Conservation (phyloP, 2,113 vertebrate genomes). For the Trinectes maculatus region DNA sequence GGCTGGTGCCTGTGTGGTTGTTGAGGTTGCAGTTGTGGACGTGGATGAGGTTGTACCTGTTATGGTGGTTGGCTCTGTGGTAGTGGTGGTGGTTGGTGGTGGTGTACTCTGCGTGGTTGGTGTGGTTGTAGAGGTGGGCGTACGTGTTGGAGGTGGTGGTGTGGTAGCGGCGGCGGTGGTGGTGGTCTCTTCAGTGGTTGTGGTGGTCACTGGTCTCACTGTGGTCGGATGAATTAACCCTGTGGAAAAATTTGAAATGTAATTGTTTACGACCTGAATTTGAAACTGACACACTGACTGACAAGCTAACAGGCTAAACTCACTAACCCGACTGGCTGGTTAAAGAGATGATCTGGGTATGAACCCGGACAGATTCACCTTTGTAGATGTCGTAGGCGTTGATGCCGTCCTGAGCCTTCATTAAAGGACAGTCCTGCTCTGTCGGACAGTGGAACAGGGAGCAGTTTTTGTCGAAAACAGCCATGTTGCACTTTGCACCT, state of each 20-base stretch:
- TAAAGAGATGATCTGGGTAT: no score
- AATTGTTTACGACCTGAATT: background rate
- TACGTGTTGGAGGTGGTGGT: background rate
- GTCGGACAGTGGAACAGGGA: slow-evolving; percentile 79
- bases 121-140: slow-evolving; percentile 8
- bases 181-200: slow-evolving; percentile 1
- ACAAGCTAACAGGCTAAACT: background rate
- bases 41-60: slow-evolving; percentile 16
- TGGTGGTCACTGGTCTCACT: slow-evolving; percentile 22
- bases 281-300: background rate
- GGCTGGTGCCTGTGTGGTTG: background rate
- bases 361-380: slow-evolving; percentile 54
- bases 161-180: background rate
- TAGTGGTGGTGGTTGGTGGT: slow-evolving; percentile 15
- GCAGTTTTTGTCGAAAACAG: slow-evolving; percentile 80
- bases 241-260: slow-evolving; percentile 36
- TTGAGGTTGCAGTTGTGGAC: slow-evolving; percentile 10
- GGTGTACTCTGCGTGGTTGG: slow-evolving; percentile 1
- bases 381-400: slow-evolving; percentile 83
- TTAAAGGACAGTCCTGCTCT: slow-evolving; percentile 80
- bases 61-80: background rate
- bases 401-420: slow-evolving; percentile 51
- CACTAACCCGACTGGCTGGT: background rate
- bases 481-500: slow-evolving; percentile 82
- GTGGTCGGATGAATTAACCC: slow-evolving; percentile 75